Evolutionary conservation across 2,888 invertebrate species (phyloP), one percentile per base, ranked within the genome.

Genomic region (Gymnosoma rotundatum): DNA sequence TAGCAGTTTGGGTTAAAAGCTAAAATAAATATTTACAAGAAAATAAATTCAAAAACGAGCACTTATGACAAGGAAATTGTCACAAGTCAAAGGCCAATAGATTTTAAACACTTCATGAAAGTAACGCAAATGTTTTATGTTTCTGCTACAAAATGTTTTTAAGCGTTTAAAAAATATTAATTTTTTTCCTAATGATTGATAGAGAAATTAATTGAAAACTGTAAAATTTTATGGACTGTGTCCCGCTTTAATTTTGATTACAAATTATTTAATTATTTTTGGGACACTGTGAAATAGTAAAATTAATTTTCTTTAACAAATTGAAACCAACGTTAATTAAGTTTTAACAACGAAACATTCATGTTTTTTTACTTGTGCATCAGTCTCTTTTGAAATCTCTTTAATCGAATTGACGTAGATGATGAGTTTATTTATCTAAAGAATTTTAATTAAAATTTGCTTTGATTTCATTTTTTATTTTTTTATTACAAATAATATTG

Each of bases 11-110:
- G 61, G 61, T 45, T 63, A 16, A 81, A 70, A 70, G 75, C 45
- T 66, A 64, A 75, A 81, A 50, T 38, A 74, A 81, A 75, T 69
- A 63, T 69, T 64, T 64, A 12, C 38, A 56, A 10, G 56, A 25
- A 72, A 78, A 75, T 7, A 32, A 48, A 58, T 4, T 12, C 18
- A 48, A 18, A 42, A 12, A 12, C 42, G 12, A 42, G 0, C 52
- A 18, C 16, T 67, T 38, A 20, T 42, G 8, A 25, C 42, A 18
- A 20, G 32, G n/a, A 54, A 20, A 61, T 61, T 32, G 52, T 50
- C 42, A 36, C 50, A 66, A 58, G 79, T 72, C 64, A 72, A 79
- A 79, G 56, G 64, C 38, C 52, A 79, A 66, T 32, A 38, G 14
- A 42, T 20, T 42, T 58, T 42, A 25, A 50, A 42, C 50, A 73